Evolutionary conservation across 2,113 vertebrate species (phyloP), one percentile per base, ranked within the genome.

Genomic region (Acanthochromis polyacanthus): DNA sequence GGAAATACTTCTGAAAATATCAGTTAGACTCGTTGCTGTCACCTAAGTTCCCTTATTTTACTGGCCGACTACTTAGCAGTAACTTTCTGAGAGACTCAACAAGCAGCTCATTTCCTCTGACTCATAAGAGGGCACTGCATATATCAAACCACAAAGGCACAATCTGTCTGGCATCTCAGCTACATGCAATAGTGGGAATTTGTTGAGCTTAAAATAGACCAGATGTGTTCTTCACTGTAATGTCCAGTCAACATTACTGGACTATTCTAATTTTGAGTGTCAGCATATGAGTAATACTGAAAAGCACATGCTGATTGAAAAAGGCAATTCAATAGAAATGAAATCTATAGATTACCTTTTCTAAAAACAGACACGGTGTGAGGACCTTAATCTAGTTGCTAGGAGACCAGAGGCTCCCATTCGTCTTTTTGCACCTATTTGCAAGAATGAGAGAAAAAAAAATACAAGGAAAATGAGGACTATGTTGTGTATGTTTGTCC

Each of bases 341-440:
- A 73, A 83, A 72, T 56, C 36, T 79, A 71, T 65, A 64, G 22
- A 85, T 69, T 65, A 23, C n/a, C 50, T 19, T 57, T 58, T 77
- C 56, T 81, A 82, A 79, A 89, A 70, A 79, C 32, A 78, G 71
- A 84, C 58, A 48, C 2, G 10, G 48, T 71, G 75, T 65, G 32
- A 23, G 60, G 45, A 78, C 75, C 32, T 52, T 65, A 58, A 65
- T 85, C 71, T 75, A 61, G 91, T 91, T 91, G 85, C 88, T 91
- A 91, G 84, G 89, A 78, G 36, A 92, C 87, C 32, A 81, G 51
- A 71, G 36, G 43, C 60, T 76, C 48, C 51, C 59, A 48, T 50
- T 78, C 52, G 0, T 68, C 60, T 84, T 20, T 57, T 72, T 46
- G n/a, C 30, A 38, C 25, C 20, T 60, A 61, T 83, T 58, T 72